Base-by-base conservation (phyloP, 2,113 vertebrate genomes). In the Tetraodon nigroviridis region DNA sequence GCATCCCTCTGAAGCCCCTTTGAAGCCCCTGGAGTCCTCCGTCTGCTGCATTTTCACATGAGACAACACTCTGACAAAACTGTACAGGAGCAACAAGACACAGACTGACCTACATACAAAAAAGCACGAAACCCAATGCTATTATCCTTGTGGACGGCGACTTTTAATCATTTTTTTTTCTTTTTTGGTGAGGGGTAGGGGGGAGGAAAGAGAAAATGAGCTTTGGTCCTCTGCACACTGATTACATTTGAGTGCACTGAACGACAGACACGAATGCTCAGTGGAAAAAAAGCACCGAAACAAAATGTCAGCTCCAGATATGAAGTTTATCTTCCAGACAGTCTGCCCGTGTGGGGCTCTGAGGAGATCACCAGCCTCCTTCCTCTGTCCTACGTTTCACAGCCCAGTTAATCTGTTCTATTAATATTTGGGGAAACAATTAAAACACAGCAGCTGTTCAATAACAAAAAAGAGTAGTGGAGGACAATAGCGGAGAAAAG, bases 81-180 rank as follows among this genome's bases (percentile, higher is more conserved):
- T 66, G 73, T n/a, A 65, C 57, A 68, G 66, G 80, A 82, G 72
- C 62, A 76, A 54, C 61, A 5, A 54, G 41, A 72, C 55, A 72
- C 64, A 64, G 45, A 20, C 65, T 87, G 89, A 85, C 89, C 89
- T 82, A 88, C 69, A 87, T 87, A 75, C 42, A 51, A 41, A 45
- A 71, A 40, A 64, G 68, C 58, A 16, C 22, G 61, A 55, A 37
- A 54, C 76, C 74, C 55, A 51, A 51, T 40, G 59, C 16, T 61
- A 41, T 57, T 75, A 63, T 55, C 56, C 67, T 57, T 54, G 61
- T 15, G 2, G 29, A 58, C 21, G 49, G 58, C 3, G 27, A 48
- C 46, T 75, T 78, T 73, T 61, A 81, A 71, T 69, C 55, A 70
- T 4, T 13, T 5, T 44, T 1, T 44, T 44, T 27, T 27, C 7